Conservation (phyloP, 2,888 invertebrate genomes). For the Epiblema foenella region DNA sequence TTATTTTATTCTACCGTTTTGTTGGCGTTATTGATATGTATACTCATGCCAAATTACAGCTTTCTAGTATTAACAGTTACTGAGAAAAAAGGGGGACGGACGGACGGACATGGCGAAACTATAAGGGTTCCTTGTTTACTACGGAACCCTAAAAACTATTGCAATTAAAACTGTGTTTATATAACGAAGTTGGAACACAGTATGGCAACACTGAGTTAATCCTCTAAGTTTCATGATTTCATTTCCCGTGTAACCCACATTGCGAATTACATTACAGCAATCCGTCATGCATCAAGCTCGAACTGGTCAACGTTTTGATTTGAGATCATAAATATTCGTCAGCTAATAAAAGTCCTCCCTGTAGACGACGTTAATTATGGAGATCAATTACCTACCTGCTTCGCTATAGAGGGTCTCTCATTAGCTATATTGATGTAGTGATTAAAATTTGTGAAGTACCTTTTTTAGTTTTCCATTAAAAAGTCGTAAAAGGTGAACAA, state of each 20-base stretch:
- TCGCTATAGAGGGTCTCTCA: conserved; percentile 1
- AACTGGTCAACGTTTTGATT: conserved; percentile 50
- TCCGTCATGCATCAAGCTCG: conserved; percentile 62
- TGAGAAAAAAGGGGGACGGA: no score
- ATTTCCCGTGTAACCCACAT: conserved; percentile 69
- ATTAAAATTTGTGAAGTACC: no score
- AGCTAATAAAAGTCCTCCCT: conserved; percentile 21
- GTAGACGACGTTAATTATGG: conserved; percentile 28
- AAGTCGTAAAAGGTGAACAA: no score
- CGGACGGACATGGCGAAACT: no score
- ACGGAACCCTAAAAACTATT: no score
- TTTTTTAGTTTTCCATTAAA: no score
- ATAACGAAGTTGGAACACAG: conserved; percentile 53
- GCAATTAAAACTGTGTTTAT: conserved; percentile 48
- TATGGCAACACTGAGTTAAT: conserved; percentile 48
- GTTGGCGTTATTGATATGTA: no score
- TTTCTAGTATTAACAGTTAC: no score
- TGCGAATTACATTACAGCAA: conserved; percentile 61
- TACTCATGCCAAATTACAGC: no score
- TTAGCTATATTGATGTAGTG: conserved; percentile 5
- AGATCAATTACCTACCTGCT: conserved; percentile 36
- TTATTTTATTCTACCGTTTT: no score
- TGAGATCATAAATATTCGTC: conserved; percentile 52
- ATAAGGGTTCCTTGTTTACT: no score
- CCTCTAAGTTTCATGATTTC: conserved; percentile 61